These are phyloP conservation scores for Stenurella melanura DNA, from an alignment of 2,888 invertebrate genomes.

Conservation along the genomic window DNA sequence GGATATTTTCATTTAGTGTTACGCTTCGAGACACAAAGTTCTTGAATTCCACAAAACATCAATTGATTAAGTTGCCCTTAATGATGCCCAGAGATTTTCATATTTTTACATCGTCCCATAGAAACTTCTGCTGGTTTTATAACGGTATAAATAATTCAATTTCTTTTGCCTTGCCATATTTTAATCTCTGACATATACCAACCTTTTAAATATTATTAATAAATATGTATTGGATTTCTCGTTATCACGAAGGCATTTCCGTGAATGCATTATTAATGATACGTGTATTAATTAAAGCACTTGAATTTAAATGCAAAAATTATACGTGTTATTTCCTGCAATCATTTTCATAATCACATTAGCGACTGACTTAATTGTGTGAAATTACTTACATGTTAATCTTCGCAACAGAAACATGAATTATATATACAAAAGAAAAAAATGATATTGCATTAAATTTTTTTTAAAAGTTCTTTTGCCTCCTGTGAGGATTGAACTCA, in stretches of 20 bases:
- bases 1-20: too few species aligned
- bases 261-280: background rate
- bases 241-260: background rate
- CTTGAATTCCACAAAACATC: too few species aligned
- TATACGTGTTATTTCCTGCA: conserved; percentile 4
- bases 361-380: background rate
- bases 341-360: conserved; percentile 19
- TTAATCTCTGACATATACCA: too few species aligned
- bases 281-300: background rate
- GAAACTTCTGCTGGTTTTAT: too few species aligned
- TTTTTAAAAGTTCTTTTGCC: conserved; percentile 72
- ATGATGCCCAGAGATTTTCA: too few species aligned
- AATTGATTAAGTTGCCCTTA: too few species aligned
- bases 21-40: too few species aligned
- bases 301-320: background rate
- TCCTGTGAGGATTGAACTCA: conserved; percentile 89
- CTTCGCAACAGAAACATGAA: background rate
- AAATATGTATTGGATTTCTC: background rate
- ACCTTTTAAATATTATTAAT: background rate
- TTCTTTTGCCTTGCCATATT: background rate
- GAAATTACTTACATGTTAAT: background rate
- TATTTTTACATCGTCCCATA: too few species aligned
- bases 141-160: background rate
- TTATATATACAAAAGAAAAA: background rate
- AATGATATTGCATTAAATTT: background rate